phyloP scores from a whole-genome alignment of 2,888 invertebrate genomes.

The Spilarctia lutea region DNA sequence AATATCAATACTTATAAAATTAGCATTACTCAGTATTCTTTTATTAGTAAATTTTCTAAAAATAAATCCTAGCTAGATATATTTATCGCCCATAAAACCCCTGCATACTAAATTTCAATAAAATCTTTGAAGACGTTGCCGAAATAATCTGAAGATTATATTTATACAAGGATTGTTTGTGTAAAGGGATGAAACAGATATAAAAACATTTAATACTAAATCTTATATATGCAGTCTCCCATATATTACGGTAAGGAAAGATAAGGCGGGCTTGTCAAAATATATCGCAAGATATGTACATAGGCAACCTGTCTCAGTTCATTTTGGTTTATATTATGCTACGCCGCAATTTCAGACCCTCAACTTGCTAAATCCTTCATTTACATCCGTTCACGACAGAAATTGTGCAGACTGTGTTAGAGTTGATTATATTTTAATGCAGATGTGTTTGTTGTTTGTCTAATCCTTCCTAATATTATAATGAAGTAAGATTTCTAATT shows the following conservation, averaged over 20 bases:
- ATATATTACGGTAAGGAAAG: background rate
- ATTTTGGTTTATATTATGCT: background rate
- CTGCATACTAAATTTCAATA: too few relatives aligned
- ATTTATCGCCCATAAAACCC: too few relatives aligned
- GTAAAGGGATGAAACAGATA: too few relatives aligned
- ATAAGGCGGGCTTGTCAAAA: background rate
- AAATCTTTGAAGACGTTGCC: too few relatives aligned
- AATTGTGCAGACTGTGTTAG: constrained; percentile 31
- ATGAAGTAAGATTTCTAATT: background rate
- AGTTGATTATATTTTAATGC: background rate
- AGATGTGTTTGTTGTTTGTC: background rate
- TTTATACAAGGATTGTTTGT: too few relatives aligned
- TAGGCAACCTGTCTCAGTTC: background rate
- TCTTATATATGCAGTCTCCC: background rate
- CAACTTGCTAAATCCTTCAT: constrained; percentile 1
- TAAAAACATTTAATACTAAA: too few relatives aligned
- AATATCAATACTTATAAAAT: too few relatives aligned
- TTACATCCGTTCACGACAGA: constrained; percentile 28
- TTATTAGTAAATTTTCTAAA: too few relatives aligned
- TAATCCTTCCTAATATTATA: background rate
- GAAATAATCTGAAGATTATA: too few relatives aligned
- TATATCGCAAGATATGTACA: constrained; percentile 8
- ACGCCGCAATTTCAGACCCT: constrained; percentile 12
- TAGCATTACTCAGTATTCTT: too few relatives aligned
- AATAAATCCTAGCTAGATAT: too few relatives aligned